Evolutionary conservation across 2,797 vertebrate species (phyloP).

Genomic region (Oceanodroma leucorhoa): DNA sequence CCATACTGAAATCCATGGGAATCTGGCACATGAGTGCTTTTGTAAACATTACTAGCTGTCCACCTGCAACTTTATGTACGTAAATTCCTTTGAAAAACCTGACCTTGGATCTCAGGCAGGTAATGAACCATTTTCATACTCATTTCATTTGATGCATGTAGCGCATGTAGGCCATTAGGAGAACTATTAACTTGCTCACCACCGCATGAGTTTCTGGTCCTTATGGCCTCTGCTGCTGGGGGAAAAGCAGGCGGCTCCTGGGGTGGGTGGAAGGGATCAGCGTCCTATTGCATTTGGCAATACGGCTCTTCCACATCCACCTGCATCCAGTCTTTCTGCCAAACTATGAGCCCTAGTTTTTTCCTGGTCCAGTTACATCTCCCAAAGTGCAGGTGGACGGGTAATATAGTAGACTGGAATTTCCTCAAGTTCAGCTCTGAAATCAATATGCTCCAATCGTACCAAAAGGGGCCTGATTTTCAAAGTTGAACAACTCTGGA

Average conservation of each 20-base stretch:
- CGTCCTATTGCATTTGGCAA: conserved; percentile 32
- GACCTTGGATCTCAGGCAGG: conserved; percentile 7
- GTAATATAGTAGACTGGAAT: conserved; percentile 23
- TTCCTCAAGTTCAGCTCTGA: conserved; percentile 37
- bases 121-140: conserved; percentile 44
- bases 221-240: conserved; percentile 1
- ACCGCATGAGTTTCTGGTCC: not conserved
- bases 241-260: not conserved
- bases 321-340: conserved; percentile 39
- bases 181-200: conserved; percentile 2
- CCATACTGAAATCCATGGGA: conserved; percentile 42
- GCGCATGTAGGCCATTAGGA: conserved; percentile 4
- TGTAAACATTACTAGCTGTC: conserved; percentile 19
- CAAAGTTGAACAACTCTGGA: not conserved
- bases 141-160: conserved; percentile 33
- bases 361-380: conserved; percentile 4
- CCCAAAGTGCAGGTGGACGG: conserved; percentile 9
- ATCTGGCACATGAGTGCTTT: conserved; percentile 2
- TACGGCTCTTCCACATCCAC: conserved; percentile 8
- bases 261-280: not conserved
- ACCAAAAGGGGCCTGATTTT: conserved; percentile 18
- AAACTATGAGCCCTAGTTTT: not conserved
- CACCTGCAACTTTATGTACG: conserved; percentile 54
- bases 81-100: conserved; percentile 37
- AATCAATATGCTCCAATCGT: conserved; percentile 15